Evolutionary conservation across 1,140 invertebrate genomes (phyloP), one percentile per base, ranked within the genome.

Genomic region (Drosophila dunni): DNA sequence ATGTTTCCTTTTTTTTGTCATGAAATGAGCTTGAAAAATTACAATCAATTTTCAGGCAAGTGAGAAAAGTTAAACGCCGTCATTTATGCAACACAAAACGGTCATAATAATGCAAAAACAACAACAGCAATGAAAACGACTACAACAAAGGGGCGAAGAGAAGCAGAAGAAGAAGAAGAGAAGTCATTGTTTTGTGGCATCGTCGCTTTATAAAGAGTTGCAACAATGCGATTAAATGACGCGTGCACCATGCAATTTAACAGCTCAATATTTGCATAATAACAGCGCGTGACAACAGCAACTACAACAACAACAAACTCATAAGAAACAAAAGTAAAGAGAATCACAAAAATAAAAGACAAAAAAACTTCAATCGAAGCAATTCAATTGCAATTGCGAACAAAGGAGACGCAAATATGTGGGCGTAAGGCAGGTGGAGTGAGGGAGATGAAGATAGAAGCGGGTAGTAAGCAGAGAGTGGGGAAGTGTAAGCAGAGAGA

Each of bases 231-330:
- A 78, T 84, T 84, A 89, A 90, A 81, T 90, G 83, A 81, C 81
- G 85, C 85, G 78, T 74, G 75, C 81, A 72, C 77, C 78, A 68
- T 70, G 68, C 78, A 89, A 85, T 89, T 89, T 89, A 90, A 81
- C 85, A 81, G 78, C 81, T 57, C 67, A 75, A 89, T 90, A 89
- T 89, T 89, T 90, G 84, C 84, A 89, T 89, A 89, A 89, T 90
- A 89, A 83, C 85, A 89, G 84, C 75, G 85, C 85, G 75, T 84
- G 84, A 81, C 80, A 90, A 75, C 77, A 80, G 7, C 13, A 17
- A 11, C 46, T 33, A 74, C 57, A 67, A 53, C 65, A 74, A 74
- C 54, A 60, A 29, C 29, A 48, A 42, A 5, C 6, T 6, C 7
- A n/a, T 42, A 42, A 42, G 40, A 42, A 42, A 42, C 40, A 42